phyloP scores from a whole-genome alignment of 2,888 invertebrate species.

The Druceiella hillmani region DNA sequence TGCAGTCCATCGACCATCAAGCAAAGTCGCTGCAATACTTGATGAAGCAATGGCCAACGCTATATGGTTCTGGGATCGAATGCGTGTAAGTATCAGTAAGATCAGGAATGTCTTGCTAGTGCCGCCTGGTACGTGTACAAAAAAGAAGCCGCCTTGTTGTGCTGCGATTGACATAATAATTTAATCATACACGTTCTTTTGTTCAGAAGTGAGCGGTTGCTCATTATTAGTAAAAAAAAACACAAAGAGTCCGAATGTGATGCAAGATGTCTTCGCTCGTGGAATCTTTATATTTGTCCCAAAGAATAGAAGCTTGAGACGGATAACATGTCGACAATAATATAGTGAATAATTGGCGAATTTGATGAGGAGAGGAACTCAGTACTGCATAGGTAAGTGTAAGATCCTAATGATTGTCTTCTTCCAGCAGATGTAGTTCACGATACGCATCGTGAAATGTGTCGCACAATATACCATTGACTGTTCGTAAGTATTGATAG shows the following conservation, averaged over 20 bases:
- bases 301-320: not conserved
- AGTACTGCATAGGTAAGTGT: not conserved
- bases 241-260: not conserved
- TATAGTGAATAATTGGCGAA: not conserved
- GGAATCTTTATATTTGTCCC: slow-evolving; percentile 1
- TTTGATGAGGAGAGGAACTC: not conserved
- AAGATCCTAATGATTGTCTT: not conserved
- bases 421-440: not conserved
- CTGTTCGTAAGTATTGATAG: not conserved
- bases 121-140: not conserved
- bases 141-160: not conserved
- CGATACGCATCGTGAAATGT: not conserved
- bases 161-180: not conserved
- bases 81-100: not conserved
- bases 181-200: too few species aligned
- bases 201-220: slow-evolving; percentile 1
- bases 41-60: slow-evolving; percentile 1
- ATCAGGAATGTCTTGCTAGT: not conserved
- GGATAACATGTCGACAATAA: not conserved
- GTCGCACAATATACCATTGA: slow-evolving; percentile 1
- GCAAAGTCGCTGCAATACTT: not conserved
- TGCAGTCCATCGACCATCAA: too few species aligned
- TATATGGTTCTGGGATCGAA: not conserved
- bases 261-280: not conserved
- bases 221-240: not conserved